phyloP scores from a whole-genome alignment of 1,140 invertebrate species.

The Gerris buenoi region DNA sequence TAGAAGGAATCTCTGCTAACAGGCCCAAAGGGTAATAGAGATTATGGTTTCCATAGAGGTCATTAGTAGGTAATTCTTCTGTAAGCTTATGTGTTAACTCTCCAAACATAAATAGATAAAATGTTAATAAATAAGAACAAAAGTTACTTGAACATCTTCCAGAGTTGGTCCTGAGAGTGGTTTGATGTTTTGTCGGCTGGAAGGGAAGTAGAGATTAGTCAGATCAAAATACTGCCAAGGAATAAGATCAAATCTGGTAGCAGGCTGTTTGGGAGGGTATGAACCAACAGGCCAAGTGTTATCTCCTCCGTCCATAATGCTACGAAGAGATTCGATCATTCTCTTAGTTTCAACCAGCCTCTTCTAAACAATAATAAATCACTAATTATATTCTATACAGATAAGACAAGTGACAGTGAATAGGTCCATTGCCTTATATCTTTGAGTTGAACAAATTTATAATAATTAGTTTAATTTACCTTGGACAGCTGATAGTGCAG shows the following conservation, averaged over 20 bases:
- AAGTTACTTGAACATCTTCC: slow-evolving; percentile 45
- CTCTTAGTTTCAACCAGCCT: slow-evolving; percentile 31
- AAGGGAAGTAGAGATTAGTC: slow-evolving; percentile 59
- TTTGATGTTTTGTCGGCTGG: slow-evolving; percentile 45
- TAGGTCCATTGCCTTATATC: no score
- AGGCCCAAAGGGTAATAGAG: no score
- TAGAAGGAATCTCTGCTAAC: no score
- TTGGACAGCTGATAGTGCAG: slow-evolving; percentile 52
- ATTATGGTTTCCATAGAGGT: no score
- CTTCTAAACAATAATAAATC: slow-evolving; percentile 10
- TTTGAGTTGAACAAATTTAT: no score
- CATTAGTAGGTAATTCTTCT: no score
- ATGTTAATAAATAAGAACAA: no score
- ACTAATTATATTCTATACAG: no score
- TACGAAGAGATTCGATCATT: neutral
- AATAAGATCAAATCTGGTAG: slow-evolving; percentile 68
- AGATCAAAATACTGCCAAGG: slow-evolving; percentile 71
- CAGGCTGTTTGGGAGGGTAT: slow-evolving; percentile 44
- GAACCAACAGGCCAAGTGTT: slow-evolving; percentile 69
- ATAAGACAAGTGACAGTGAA: no score
- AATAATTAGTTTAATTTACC: slow-evolving; percentile 33
- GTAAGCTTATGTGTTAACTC: no score
- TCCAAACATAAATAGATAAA: no score
- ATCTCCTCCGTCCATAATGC: neutral
- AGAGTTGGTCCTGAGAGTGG: slow-evolving; percentile 42